phyloP scores from a whole-genome alignment of 2,797 vertebrate species.

The Catharus ustulatus region DNA sequence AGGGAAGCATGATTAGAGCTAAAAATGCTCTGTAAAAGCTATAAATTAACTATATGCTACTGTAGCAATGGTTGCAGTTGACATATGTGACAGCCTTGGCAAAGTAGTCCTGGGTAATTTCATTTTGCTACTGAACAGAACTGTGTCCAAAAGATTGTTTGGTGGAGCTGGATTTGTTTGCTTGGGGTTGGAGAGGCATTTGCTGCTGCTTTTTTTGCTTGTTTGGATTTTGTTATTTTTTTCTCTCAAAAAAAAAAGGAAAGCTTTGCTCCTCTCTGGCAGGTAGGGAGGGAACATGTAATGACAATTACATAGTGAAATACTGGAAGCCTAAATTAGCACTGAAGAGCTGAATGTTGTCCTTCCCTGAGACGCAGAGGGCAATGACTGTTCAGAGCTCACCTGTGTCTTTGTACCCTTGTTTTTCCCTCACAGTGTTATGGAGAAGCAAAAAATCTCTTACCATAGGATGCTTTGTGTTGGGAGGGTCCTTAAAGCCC shows the following conservation, averaged over 20 bases:
- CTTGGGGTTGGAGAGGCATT: not conserved
- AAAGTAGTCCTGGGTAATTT: not conserved
- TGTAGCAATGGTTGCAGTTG: not conserved
- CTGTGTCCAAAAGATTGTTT: not conserved
- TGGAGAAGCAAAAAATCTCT: not conserved
- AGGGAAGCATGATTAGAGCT: conserved; percentile 13
- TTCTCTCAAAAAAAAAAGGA: too few relatives aligned
- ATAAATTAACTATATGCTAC: not conserved
- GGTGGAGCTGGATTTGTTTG: not conserved
- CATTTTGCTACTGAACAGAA: not conserved
- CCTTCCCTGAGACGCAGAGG: not conserved
- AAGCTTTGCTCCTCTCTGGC: not conserved
- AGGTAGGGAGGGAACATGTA: accelerated
- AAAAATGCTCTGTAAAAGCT: conserved; percentile 18
- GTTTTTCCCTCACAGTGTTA: not conserved
- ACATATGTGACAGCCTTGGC: not conserved
- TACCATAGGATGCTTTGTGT: accelerated
- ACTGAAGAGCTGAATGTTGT: not conserved
- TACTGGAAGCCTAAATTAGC: not conserved
- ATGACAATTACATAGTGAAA: not conserved
- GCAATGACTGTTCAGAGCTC: not conserved
- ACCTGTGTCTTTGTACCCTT: not conserved
- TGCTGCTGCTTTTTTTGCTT: not conserved
- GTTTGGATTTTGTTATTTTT: not conserved
- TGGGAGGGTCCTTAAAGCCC: not conserved